Percentiles rank a stretch among this genome's conserved stretches.
These are phyloP conservation scores for Sebastes cheni DNA, from an alignment of 2,797 vertebrate genomes.

Conservation along the genomic window DNA sequence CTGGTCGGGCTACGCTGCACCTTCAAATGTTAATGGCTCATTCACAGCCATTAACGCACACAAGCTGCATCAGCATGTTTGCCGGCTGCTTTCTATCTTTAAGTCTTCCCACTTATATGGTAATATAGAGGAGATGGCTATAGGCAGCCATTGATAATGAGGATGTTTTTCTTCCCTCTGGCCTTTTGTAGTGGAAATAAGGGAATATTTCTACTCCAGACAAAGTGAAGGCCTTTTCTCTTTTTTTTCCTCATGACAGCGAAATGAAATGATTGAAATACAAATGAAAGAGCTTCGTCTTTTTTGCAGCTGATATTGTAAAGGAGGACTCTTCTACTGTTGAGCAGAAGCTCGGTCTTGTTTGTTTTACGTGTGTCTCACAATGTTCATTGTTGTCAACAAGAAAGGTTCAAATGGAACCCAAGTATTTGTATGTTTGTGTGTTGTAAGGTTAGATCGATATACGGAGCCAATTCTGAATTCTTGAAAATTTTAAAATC, in stretches of 20 bases:
- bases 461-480: background rate
- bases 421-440: constrained; percentile 2
- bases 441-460: constrained; percentile 23
- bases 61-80: constrained; percentile 75
- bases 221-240: constrained; percentile 22
- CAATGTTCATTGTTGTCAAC: background rate
- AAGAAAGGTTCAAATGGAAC: background rate
- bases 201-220: constrained; percentile 46
- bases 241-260: constrained; percentile 12
- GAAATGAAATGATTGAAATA: constrained; percentile 47
- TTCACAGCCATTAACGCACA: constrained; percentile 78
- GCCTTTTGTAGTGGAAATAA: constrained; percentile 68
- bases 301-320: background rate
- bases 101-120: constrained; percentile 60
- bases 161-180: constrained; percentile 26
- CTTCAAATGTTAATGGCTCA: constrained; percentile 84
- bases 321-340: background rate
- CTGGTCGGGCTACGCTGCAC: constrained; percentile 71
- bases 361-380: constrained; percentile 29
- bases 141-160: constrained; percentile 47
- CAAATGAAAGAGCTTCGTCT: constrained; percentile 26
- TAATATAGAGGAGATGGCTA: constrained; percentile 53
- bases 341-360: constrained; percentile 3
- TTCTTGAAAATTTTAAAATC: background rate
- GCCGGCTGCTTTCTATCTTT: constrained; percentile 37